Base-by-base conservation (phyloP, 2,888 invertebrate genomes). In the Scaptomyza flava region DNA sequence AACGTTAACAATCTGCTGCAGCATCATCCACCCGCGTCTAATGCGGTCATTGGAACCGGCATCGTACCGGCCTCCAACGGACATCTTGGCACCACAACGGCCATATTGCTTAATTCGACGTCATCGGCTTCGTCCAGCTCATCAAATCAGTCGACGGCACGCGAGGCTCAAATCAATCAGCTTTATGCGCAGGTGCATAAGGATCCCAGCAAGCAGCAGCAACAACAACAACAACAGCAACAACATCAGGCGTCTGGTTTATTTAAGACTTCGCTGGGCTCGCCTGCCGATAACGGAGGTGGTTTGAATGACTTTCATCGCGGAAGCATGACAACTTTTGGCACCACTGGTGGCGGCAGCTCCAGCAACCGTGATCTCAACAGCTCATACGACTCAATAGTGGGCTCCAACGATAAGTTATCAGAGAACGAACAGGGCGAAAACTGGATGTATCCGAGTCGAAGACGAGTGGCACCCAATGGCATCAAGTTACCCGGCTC, bases 401-500 rank as follows among this genome's bases (percentile, higher is more conserved):
- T 92, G 68, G 92, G 92, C 56, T 92, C 92, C 47, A 92, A 91
- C 69, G 92, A 92, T 70, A 92, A 92, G 77, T 75, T 92, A 36
- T 87, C 91, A 14, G 92, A 92, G 68, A 91, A 87, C 60, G 92
- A 92, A 47, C 91, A 90, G 56, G 87, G 90, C 42, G 92, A 92
- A 75, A 92, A 90, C 71, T 92, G 92, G 92, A 92, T 92, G 91
- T 92, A 92, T 77, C 91, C 92, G 14, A 92, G 91, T 70, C 89
- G 92, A 27, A 77, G 91, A 11, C 89, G 91, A 48, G 92, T 93
- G 62, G 92, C 93, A 14, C 87, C 91, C 43, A 88, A 89, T 20
- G 93, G 93, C 64, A 89, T 87, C 60, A 91, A 91, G 68, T 70
- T 89, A 58, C 96, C 96, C 65, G 95, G 96, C 53, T 94, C 96